Base-by-base conservation (phyloP, 2,113 vertebrate species). In the Neofelis nebulosa region DNA sequence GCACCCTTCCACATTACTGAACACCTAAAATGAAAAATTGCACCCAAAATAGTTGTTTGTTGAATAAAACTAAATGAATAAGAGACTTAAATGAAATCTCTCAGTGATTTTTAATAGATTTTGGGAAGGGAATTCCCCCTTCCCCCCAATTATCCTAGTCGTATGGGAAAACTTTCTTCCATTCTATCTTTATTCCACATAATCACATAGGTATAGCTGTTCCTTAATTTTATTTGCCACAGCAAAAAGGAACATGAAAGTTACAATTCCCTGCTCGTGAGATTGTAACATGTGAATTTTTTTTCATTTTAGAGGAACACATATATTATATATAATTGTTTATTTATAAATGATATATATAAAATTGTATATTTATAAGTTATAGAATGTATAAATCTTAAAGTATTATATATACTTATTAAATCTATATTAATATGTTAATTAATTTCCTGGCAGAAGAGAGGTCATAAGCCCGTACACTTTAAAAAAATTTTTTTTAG, bases 21-120 rank as follows among this genome's bases (percentile, higher is more conserved):
- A 57, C 10, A 71, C 48, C 21, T 73, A 50, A 76, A 66, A 63
- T 83, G 63, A 86, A 88, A 95, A 94, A 66, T 65, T 71, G 29
- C 25, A 65, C 29, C 78, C 93, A 94, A 90, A 90, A 5, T 84
- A 55, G 38, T 90, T 97, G 38, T 80, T 92, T 87, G 29, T 85
- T 82, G 38, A 41, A n/a, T 86, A 73, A 97, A 94, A 78, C 78
- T 82, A 61, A 65, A 48, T 36, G 61, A 68, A 4, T 66, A 68
- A 78, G 48, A 94, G 76, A 69, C 8, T 79, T 85, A 36, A 74
- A 41, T 33, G 52, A 80, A 97, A 41, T 92, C n/a, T 89, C 31
- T 74, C 74, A 41, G 52, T 63, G 29, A 78, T 57, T 86, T 92
- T 69, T 78, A 89, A 69, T 92, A 69, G 38, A 3, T 29, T 80